phyloP scores from a whole-genome alignment of 1,140 invertebrate species.

The Drosophila malerkotliana region DNA sequence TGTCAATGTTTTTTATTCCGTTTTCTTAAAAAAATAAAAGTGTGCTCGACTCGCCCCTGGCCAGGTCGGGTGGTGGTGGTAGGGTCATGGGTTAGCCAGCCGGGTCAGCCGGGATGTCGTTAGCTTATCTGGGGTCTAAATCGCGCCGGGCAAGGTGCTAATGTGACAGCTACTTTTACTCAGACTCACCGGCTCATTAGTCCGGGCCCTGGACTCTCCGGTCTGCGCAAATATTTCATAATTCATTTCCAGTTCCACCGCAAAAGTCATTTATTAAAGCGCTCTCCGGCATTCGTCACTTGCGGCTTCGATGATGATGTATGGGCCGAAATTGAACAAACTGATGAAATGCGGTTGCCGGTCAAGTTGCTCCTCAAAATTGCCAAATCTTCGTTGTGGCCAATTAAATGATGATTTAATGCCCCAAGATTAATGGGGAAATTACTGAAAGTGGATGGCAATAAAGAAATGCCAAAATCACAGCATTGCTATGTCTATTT shows the following conservation, averaged over 20 bases:
- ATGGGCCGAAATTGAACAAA: slow-evolving; percentile 21
- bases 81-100: slow-evolving; percentile 12
- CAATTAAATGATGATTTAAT: slow-evolving; percentile 54
- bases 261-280: slow-evolving; percentile 58
- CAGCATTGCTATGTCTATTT: not conserved
- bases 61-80: slow-evolving; percentile 14
- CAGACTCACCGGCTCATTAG: slow-evolving; percentile 53
- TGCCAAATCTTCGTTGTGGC: slow-evolving; percentile 36
- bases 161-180: slow-evolving; percentile 77
- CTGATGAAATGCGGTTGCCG: slow-evolving; percentile 30
- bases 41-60: slow-evolving; percentile 51
- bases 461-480: slow-evolving; percentile 13
- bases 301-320: slow-evolving; percentile 49
- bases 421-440: slow-evolving; percentile 32
- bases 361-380: slow-evolving; percentile 23
- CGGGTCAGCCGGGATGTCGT: slow-evolving; percentile 46
- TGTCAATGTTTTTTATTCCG: slow-evolving; percentile 60
- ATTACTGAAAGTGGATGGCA: slow-evolving; percentile 35
- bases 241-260: slow-evolving; percentile 58
- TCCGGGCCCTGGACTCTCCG: not conserved
- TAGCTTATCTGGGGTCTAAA: slow-evolving; percentile 76
- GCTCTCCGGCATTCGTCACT: slow-evolving; percentile 46
- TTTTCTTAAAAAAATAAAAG: slow-evolving; percentile 72
- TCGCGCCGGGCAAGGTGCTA: slow-evolving; percentile 69
- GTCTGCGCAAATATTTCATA: slow-evolving; percentile 73